Conservation (phyloP, 2,888 invertebrate genomes). For the Dasypolia templi region DNA sequence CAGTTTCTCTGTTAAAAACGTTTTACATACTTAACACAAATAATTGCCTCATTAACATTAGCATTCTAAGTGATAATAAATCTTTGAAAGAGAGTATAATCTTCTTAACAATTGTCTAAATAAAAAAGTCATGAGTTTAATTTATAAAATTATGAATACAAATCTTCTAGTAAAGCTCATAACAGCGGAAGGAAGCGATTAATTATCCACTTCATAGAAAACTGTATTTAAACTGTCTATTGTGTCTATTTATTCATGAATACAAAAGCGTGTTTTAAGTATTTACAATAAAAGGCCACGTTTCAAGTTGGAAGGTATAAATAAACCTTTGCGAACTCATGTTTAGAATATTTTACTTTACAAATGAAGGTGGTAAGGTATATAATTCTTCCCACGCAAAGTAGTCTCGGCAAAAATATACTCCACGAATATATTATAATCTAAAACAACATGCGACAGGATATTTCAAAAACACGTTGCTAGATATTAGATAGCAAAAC, state of each 20-base stretch:
- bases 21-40: neutral
- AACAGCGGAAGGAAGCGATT: conserved; percentile 43
- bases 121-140: neutral
- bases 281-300: conserved; percentile 12
- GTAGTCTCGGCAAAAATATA: conserved; percentile 43
- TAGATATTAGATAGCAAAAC: conserved; percentile 53
- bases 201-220: conserved; percentile 35
- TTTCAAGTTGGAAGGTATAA: conserved; percentile 19
- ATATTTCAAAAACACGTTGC: conserved; percentile 57
- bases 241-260: conserved; percentile 42
- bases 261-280: conserved; percentile 34
- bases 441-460: conserved; percentile 50
- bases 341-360: conserved; percentile 50
- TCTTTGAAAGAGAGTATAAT: neutral
- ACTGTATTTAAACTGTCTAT: conserved; percentile 34
- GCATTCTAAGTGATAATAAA: too few species aligned
- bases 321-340: conserved; percentile 39
- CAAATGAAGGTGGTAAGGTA: conserved; percentile 43
- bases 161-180: conserved; percentile 41
- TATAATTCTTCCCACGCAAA: conserved; percentile 56
- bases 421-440: conserved; percentile 36
- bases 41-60: too few species aligned
- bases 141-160: conserved; percentile 10
- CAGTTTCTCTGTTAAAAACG: neutral
- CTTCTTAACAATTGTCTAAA: conserved; percentile 1